Evolutionary conservation across 1,140 invertebrate genomes (phyloP).

Genomic region (Yoshiicerus persimilis): DNA sequence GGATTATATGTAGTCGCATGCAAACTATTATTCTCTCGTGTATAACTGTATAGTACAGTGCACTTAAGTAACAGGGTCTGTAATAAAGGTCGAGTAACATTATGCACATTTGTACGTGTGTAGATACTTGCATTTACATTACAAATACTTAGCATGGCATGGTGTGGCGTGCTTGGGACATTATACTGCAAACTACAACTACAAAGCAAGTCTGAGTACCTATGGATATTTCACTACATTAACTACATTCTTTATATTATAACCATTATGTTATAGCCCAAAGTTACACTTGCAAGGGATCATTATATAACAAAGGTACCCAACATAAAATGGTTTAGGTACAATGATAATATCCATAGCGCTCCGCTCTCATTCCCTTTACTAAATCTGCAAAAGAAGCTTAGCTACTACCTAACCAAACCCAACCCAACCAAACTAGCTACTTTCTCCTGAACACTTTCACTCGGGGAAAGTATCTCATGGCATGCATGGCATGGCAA

Average conservation of each 20-base stretch:
- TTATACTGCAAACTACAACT: too few relatives aligned
- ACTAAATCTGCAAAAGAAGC: neutral
- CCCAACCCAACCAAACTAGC: too few relatives aligned
- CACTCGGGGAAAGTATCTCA: neutral
- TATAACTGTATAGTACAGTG: neutral
- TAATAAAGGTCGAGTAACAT: neutral
- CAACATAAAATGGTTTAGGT: neutral
- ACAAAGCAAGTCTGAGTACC: too few relatives aligned
- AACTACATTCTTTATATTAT: neutral
- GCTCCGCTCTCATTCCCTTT: neutral
- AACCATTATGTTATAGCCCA: neutral
- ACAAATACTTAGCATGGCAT: neutral
- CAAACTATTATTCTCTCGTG: too few relatives aligned
- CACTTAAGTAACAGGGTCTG: neutral
- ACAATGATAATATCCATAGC: neutral
- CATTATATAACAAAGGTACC: neutral
- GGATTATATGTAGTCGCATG: neutral
- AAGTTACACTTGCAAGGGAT: neutral
- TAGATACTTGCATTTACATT: neutral
- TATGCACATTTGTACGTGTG: neutral
- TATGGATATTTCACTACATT: neutral
- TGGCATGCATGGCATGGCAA: neutral
- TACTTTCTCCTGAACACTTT: neutral
- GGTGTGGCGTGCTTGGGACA: neutral
- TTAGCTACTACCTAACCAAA: neutral